Evolutionary conservation across 2,113 vertebrate species (phyloP), one percentile per base, ranked within the genome.

Genomic region (Eleginops maclovinus): DNA sequence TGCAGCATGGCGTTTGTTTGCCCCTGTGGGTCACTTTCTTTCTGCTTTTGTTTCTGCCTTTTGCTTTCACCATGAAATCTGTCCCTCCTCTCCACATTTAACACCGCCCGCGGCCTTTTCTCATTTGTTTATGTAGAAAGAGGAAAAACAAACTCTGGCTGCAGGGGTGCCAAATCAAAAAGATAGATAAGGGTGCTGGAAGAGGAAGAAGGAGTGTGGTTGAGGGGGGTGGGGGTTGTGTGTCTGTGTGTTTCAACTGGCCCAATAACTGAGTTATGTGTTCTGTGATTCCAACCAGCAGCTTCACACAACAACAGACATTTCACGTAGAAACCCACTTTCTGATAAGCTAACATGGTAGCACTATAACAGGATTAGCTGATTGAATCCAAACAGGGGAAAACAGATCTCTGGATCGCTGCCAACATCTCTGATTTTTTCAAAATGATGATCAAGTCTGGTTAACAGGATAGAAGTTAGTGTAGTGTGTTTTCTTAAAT

Each of bases 81-180:
- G 16, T 63, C 51, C 41, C 19, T 28, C 54, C 26, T 72, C 47
- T 59, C 13, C 59, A 47, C 49, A 21, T 15, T 65, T 54, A 55
- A 67, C 51, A 49, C 50, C 3, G 51, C 50, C 67, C 26, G 28
- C 3, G 15, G 64, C 79, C 61, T 46, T 54, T 24, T 67, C 59
- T 74, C 65, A 55, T 82, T 83, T 85, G 81, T 87, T 90, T 77
- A 77, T 82, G 55, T 70, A 74, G 43, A 79, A 60, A 71, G 22
- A 11, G 15, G 41, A 72, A 67, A 86, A 85, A 75, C 68, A 59
- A 72, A 82, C 12, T 47, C 26, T 60, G 49, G n/a, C 73, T 82
- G 36, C 64, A 43, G 72, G 76, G 46, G 41, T 5, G 44, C 50
- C 56, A 55, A 69, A 75, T 80, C 22, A 64, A 69, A 82, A 82